Base-by-base conservation (phyloP, 2,888 invertebrate genomes). In the Dione vanillae region DNA sequence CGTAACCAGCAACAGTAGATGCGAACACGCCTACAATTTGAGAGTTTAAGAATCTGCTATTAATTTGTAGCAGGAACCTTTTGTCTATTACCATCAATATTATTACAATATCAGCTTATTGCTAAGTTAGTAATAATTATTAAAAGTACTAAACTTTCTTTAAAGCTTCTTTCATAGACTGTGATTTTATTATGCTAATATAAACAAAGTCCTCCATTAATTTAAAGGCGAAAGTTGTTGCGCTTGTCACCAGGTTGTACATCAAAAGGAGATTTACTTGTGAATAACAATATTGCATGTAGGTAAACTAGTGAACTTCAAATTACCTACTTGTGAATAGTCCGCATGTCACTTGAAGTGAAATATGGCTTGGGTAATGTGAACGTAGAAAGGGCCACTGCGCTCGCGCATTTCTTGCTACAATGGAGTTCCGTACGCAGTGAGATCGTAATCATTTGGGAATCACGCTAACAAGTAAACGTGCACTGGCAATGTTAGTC, bases 401-500 rank as follows among this genome's bases (percentile, higher is more conserved):
- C 69, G 74, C 74, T 74, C 75, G 76, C 75, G 74, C 75, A 78
- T 76, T 75, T 76, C 74, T 72, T 79, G 75, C 78, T 79, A 79
- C 80, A 83, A 82, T 83, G 82, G 82, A 79, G 79, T 80, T 81
- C 80, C 78, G 75, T 74, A 76, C 79, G 75, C 79, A 78, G 80
- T 78, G 76, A 85, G 90, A 90, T 90, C 80, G 85, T 87, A 87
- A 92, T 92, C 91, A 86, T 86, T 83, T 79, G 83, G 85, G 85
- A 87, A 91, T 90, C 89, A 90, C 87, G 86, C 83, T 90, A 90
- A 91, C 89, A 88, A 89, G 89, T 87, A 86, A 89, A 88, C 87
- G 82, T 83, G 84, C 81, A 82, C 85, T 80, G 81, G 87, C 88
- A 88, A 89, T 88, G 85, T 87, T 84, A 87, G 84, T 82, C 78